Evolutionary conservation across 2,888 invertebrate genomes (phyloP), one percentile per base, ranked within the genome.

Genomic region (Pammene aurita): DNA sequence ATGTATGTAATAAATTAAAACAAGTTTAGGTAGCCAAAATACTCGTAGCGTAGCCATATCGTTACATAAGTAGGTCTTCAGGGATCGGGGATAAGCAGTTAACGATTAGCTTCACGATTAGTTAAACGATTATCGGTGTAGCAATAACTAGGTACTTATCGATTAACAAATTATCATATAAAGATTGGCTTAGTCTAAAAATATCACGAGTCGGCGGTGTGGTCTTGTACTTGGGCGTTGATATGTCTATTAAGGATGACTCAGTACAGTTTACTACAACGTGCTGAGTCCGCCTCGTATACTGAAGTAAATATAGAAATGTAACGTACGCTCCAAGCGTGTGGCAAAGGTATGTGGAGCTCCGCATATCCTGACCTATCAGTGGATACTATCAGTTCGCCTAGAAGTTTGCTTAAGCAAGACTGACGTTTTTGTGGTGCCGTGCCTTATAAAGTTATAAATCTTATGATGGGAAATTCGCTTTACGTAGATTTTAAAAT

Each of bases 81-180:
- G 35, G 61, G 13, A 61, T 56, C 35, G n/a, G 46, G 60, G 38
- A 66, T 67, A 55, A 55, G 26, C 11, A 55, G 16, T 35, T 38
- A 10, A 50, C 11, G 11, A 50, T 48, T 48, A 48, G 48, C 16
- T 48, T 46, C 46, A 48, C 11, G 35, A 64, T 56, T 48, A 46
- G 56, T 44, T 35, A 56, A 56, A 18, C 54, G 44, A 38, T 66
- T 60, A 66, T 60, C 35, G 44, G 35, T 34, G 10, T 38, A 41
- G 41, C 16, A 57, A 57, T 63, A 63, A n/a, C 35, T 42, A 44
- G 41, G 52, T 48, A n/a, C n/a, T n/a, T n/a, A 57, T 63, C 63
- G 68, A 58, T 52, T 64, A 42, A 16, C 44, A 52, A 68, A 52
- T 7, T 62, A 67, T 67, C 63, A 44, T 58, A 58, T 44, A 18